phyloP scores from a whole-genome alignment of 1,140 invertebrate species.

The Drosophila sulfurigaster region DNA sequence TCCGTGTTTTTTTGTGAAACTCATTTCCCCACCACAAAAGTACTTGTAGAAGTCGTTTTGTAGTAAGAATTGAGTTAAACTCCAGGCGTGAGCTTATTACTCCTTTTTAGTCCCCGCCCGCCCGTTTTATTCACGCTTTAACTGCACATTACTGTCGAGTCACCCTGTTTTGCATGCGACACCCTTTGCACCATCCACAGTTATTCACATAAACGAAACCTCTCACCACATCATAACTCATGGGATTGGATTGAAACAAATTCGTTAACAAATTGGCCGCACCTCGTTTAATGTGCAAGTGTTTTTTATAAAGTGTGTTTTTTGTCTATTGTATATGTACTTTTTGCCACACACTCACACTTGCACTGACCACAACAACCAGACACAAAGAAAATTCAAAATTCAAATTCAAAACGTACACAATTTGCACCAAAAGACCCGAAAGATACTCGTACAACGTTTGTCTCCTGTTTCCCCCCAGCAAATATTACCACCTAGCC shows the following conservation, averaged over 20 bases:
- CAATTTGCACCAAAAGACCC: constrained; percentile 27
- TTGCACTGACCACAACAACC: constrained; percentile 6
- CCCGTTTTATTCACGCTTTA: background rate
- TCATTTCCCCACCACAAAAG: background rate
- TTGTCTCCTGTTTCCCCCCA: constrained; percentile 9
- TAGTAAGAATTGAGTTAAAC: background rate
- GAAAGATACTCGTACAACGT: constrained; percentile 18
- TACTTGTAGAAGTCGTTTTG: background rate
- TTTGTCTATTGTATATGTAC: constrained; percentile 24
- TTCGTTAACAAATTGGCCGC: constrained; percentile 34
- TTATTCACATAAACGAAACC: background rate
- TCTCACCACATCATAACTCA: constrained; percentile 6
- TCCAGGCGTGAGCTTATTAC: background rate
- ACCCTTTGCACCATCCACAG: constrained; percentile 14
- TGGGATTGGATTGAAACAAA: constrained; percentile 9
- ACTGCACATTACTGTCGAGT: constrained; percentile 39
- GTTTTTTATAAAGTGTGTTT: constrained; percentile 20
- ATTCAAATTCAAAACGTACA: constrained; percentile 32
- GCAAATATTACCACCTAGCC: background rate
- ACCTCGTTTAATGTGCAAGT: constrained; percentile 1
- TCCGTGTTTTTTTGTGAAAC: background rate
- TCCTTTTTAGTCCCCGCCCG: background rate
- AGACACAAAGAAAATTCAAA: constrained; percentile 16
- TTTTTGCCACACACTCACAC: constrained; percentile 27
- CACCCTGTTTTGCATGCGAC: constrained; percentile 58